Evolutionary conservation across 2,888 invertebrate species (phyloP), one percentile per base, ranked within the genome.

Genomic region (Xestobium rufovillosum): DNA sequence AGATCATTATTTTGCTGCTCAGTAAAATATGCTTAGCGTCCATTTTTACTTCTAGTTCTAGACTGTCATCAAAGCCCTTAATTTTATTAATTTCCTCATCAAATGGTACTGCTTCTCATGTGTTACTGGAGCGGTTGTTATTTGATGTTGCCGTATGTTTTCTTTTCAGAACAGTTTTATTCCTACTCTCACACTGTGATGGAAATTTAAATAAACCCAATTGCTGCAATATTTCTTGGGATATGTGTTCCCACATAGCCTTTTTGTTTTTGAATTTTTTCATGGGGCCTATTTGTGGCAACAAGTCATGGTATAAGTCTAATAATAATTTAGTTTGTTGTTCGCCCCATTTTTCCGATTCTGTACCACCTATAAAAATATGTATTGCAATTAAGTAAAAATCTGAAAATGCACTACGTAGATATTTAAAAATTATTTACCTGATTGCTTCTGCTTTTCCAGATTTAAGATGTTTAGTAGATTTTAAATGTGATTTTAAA

Each of bases 31-130:
- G n/a, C n/a, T n/a, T n/a, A 23, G n/a, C n/a, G n/a, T n/a, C 23
- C n/a, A 23, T 8, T 23, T 23, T 23, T n/a, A 23, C 23, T 23
- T 23, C 23, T 23, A n/a, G 23, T 23, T 23, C 23, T n/a, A 23
- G n/a, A 23, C 23, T 23, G n/a, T 23, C 23, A 23, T 23, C 23
- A 23, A 23, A 8, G n/a, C 8, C 23, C 8, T 8, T 9, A 23
- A 23, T 23, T n/a, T 23, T 23, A 9, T 8, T 9, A 9, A 23
- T 9, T 23, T 23, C 23, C n/a, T 8, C 23, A 9, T 23, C 23
- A n/a, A 9, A 23, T 23, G 23, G 23, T 9, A 9, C 23, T n/a
- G n/a, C 23, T 23, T 23, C 23, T 23, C n/a, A n/a, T 23, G 23
- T 23, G 8, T 23, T n/a, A 9, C 23, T n/a, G n/a, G 23, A 9